These are phyloP conservation scores for Brenthis ino DNA, from an alignment of 2,888 invertebrate species.

Conservation along the genomic window DNA sequence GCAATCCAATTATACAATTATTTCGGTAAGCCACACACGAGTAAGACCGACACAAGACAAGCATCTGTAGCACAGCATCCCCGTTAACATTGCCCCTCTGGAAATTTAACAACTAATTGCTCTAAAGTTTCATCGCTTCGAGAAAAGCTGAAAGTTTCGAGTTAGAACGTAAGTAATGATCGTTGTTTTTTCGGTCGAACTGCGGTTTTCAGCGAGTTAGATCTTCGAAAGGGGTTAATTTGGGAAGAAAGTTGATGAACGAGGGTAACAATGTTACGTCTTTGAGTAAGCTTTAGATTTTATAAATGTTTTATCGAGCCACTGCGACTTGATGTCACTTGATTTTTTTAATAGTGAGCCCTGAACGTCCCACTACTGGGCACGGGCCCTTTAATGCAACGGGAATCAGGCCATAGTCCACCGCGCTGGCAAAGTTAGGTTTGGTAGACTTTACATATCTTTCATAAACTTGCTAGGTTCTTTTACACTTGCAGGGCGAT, in stretches of 20 bases:
- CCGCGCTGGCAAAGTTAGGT: too few species aligned
- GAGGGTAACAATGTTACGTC: slow-evolving; percentile 32
- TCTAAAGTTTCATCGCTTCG: slow-evolving; percentile 42
- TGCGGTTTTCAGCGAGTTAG: slow-evolving; percentile 36
- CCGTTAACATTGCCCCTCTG: slow-evolving; percentile 41
- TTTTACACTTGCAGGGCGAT: too few species aligned
- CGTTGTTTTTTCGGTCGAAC: slow-evolving; percentile 39
- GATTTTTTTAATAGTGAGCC: neutral
- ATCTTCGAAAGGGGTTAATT: slow-evolving; percentile 38
- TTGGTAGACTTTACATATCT: too few species aligned
- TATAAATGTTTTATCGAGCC: slow-evolving; percentile 16
- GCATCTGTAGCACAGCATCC: slow-evolving; percentile 39
- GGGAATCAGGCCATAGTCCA: too few species aligned
- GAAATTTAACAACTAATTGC: slow-evolving; percentile 51
- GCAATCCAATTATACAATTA: slow-evolving; percentile 26
- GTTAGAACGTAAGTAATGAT: slow-evolving; percentile 40
- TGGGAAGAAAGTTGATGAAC: slow-evolving; percentile 33
- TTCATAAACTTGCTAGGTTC: too few species aligned
- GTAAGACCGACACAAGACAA: slow-evolving; percentile 30
- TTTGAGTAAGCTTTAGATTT: slow-evolving; percentile 11
- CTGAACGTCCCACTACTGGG: too few species aligned
- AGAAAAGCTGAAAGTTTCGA: slow-evolving; percentile 36
- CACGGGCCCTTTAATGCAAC: too few species aligned
- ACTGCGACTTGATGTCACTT: neutral
- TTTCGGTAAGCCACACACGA: slow-evolving; percentile 22